Evolutionary conservation across 2,888 invertebrate species (phyloP).

Genomic region (Eretmocerus hayati): DNA sequence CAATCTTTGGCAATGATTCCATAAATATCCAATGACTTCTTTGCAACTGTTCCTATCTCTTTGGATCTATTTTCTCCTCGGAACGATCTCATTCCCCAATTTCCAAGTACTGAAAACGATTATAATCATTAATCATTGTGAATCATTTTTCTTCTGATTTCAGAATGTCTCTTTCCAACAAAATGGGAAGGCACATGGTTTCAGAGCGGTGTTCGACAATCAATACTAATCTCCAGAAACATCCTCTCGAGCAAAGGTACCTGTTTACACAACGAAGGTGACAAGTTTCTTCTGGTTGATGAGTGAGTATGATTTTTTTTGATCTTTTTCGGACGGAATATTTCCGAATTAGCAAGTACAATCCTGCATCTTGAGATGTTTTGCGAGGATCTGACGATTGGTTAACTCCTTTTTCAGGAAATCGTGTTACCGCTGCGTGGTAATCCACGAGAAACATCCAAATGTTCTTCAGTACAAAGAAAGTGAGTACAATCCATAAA

Average conservation of each 20-base stretch:
- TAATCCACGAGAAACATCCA: conserved; percentile 90
- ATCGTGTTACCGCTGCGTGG: conserved; percentile 89
- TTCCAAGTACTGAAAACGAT: too few species aligned
- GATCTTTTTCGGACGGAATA: too few species aligned
- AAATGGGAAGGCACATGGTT: conserved; percentile 88
- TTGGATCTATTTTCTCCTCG: too few species aligned
- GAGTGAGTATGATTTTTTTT: conserved; percentile 71
- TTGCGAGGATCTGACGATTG: too few species aligned
- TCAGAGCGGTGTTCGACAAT: conserved; percentile 80
- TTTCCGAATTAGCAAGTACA: too few species aligned
- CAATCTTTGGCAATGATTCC: too few species aligned
- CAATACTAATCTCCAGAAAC: conserved; percentile 75
- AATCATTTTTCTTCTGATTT: conserved; percentile 36
- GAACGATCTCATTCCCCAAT: too few species aligned
- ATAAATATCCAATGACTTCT: too few species aligned
- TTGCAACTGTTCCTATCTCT: too few species aligned
- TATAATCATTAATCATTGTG: too few species aligned
- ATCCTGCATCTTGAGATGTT: too few species aligned
- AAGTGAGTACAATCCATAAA: conserved; percentile 69
- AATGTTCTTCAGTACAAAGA: conserved; percentile 96
- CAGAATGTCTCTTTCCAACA: conserved; percentile 73
- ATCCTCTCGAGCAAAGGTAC: conserved; percentile 78
- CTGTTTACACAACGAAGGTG: conserved; percentile 76
- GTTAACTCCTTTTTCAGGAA: conserved; percentile 65
- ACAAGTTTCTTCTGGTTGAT: conserved; percentile 81